Base-by-base conservation (phyloP, 1,140 invertebrate genomes). In the Pachypsylla venusta region DNA sequence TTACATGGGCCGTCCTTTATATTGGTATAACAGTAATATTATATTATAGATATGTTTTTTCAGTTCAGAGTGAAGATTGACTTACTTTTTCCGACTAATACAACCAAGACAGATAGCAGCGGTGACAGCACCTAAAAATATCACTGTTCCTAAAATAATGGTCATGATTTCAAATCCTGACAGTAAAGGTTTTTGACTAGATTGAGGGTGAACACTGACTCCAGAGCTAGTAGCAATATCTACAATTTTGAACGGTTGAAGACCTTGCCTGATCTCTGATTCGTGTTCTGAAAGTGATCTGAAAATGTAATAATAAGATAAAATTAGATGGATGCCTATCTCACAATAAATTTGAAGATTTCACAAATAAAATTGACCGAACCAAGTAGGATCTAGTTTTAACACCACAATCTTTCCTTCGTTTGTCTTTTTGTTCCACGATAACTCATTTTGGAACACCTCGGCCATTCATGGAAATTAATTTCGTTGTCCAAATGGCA, bases 141-240 rank as follows among this genome's bases (percentile, higher is more conserved):
- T 80, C 35, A 89, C 73, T 53, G 83, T 83, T 19, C 83, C 84
- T 1, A 90, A 74, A 0, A 85, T 79, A 2, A 91, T 78, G 1
- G 85, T 82, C 13, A 84, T 83, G 14, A 89, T 80, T 71, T 91
- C 86, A 60, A 88, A 74, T 1, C 84, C 81, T n/a, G 83, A 84
- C 27, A 82, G 71, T 35, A 80, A 66, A 48, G 77, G 73, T 59
- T 48, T 60, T 30, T 60, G 39, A 35, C 53, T 54, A n/a, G 28
- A 35, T 48, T 56, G 59, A 14, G 53, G 22, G 4, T 54, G 53
- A 5, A 56, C 55, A 10, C 25, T 54, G 20, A 56, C 40, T 42
- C 30, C 53, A 20, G 59, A 19, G 26, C n/a, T 39, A 4, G 54
- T 39, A 16, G 59, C 54, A 1, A 60, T 56, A 2, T 54, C 53